phyloP scores from a whole-genome alignment of 2,113 vertebrate genomes.

The Hydrolagus affinis region DNA sequence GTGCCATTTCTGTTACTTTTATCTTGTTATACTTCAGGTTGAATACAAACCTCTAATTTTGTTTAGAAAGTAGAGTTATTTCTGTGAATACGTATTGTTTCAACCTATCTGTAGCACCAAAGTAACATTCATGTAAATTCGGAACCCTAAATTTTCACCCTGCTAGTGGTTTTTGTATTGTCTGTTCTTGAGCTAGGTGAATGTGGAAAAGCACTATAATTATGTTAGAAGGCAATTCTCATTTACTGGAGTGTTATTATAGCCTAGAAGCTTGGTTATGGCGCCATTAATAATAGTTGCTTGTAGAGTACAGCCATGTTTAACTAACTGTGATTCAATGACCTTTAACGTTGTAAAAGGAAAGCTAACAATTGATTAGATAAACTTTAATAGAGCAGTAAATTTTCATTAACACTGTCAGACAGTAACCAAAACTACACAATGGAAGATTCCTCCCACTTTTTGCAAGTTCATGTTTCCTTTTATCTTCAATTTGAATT shows the following conservation, averaged over 20 bases:
- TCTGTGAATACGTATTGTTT: not conserved
- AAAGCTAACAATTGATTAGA: not conserved
- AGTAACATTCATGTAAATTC: not conserved
- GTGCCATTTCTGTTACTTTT: not conserved
- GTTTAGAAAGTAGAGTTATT: not conserved
- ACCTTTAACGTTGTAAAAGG: not conserved
- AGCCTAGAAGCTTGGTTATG: not conserved
- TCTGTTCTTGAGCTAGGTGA: not conserved
- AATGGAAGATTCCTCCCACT: not conserved
- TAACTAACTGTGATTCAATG: constrained; percentile 8
- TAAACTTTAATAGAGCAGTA: not conserved
- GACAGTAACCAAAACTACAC: not conserved
- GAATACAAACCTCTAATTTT: not conserved
- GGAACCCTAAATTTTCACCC: not conserved
- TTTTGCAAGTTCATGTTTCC: not conserved
- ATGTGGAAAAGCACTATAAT: not conserved
- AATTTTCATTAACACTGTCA: not conserved
- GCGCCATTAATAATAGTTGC: not conserved
- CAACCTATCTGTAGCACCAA: not conserved
- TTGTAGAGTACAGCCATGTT: not conserved
- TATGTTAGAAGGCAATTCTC: not conserved
- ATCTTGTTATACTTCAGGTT: no score
- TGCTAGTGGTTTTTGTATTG: not conserved
- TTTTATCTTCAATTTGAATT: not conserved
- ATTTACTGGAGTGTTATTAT: not conserved